phyloP scores from a whole-genome alignment of 2,113 vertebrate genomes.

The Pseudopodoces humilis region DNA sequence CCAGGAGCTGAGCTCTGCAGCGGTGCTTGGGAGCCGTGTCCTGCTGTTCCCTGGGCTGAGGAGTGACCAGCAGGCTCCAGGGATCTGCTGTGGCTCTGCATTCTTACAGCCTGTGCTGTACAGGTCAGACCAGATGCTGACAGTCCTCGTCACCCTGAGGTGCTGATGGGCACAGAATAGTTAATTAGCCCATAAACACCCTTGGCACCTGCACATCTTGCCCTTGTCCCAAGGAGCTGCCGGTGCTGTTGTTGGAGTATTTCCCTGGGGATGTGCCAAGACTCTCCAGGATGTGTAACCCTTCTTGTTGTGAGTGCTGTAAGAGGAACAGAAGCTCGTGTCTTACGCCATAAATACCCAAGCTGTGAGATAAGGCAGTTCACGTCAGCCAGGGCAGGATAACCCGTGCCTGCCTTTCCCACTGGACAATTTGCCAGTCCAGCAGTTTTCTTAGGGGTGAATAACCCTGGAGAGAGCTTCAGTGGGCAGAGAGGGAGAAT shows the following conservation, averaged over 20 bases:
- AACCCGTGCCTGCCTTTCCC: not conserved
- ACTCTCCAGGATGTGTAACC: not conserved
- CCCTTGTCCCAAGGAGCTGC: not conserved
- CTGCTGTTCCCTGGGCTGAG: not conserved
- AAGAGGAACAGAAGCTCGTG: not conserved
- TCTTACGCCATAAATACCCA: not conserved
- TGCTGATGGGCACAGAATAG: not conserved
- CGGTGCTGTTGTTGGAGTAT: not conserved
- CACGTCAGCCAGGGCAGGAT: not conserved
- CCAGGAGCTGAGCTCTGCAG: not conserved
- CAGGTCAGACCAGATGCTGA: not conserved
- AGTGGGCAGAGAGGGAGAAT: not conserved
- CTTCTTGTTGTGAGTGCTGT: not conserved
- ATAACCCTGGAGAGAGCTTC: not conserved
- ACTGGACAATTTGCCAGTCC: not conserved
- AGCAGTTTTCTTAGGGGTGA: not conserved
- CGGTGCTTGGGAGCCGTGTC: not conserved
- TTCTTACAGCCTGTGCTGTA: not conserved
- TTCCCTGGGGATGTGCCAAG: not conserved
- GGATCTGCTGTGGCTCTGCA: not conserved
- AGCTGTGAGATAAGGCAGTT: not conserved
- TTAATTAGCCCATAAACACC: not conserved
- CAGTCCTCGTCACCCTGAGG: fast-evolving
- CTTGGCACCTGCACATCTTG: not conserved
- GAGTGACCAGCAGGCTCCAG: not conserved